Base-by-base conservation (phyloP, 2,113 vertebrate genomes). In the Pleuronectes platessa region DNA sequence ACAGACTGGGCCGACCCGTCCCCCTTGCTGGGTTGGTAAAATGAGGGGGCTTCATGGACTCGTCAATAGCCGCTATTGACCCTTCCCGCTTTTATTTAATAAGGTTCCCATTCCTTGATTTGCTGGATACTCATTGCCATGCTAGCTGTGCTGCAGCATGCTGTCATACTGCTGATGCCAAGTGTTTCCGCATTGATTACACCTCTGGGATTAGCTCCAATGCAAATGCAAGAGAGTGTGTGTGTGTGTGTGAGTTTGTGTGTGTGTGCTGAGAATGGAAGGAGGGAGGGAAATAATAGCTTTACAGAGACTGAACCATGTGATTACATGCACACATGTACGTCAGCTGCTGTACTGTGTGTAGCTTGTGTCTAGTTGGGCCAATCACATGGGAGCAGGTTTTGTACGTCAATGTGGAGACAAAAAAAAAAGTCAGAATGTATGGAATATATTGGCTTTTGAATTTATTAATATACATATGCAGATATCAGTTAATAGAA, bases 151-250 rank as follows among this genome's bases (percentile, higher is more conserved):
- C 71, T 76, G 88, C 90, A 73, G 89, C 78, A 54, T 85, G 83
- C 84, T 76, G 84, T 90, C 89, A 82, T 91, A 88, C 79, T 93
- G 94, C 94, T 95, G 93, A 94, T 86, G 88, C 88, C 71, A 78
- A 75, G 88, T 86, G 86, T 94, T 92, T 91, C 86, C 61, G 26
- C 91, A 92, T 92, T 89, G 93, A 95, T 94, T 92, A 91, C 81
- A 90, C 92, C 81, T 61, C 79, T 86, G 92, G 91, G 92, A 95
- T 93, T 92, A 92, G 86, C 89, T 74, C 68, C 63, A 82, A 93
- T 91, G 91, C 91, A 92, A 93, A 93, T 93, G 84, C 21, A n/a
- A 27, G 64, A 27, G 76, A 49, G 69, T 31, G 37, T 31, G 54
- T 73, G 37, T 31, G 54, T 73, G 76, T 54, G 69, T 49, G 35